phyloP scores from a whole-genome alignment of 2,797 vertebrate genomes.

The Odontamblyopus lacepedii region DNA sequence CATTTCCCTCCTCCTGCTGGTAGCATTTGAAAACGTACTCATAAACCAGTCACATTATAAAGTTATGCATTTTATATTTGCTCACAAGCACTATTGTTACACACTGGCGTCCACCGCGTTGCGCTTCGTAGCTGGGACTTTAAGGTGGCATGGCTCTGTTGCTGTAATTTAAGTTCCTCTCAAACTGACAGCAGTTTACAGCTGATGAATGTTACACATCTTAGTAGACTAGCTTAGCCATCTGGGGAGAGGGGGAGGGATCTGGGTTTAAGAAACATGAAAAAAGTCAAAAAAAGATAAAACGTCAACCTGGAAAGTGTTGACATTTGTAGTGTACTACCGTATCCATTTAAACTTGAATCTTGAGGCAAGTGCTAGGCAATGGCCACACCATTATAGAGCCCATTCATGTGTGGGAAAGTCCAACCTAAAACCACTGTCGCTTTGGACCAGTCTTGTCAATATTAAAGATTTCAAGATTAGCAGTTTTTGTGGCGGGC shows the following conservation, averaged over 20 bases:
- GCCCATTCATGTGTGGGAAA: slow-evolving; percentile 40
- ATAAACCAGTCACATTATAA: slow-evolving; percentile 10
- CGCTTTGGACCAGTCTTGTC: slow-evolving; percentile 35
- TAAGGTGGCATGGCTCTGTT: slow-evolving; percentile 98
- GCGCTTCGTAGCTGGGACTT: slow-evolving; percentile 93
- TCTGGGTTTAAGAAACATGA: slow-evolving; percentile 77
- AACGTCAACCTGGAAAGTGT: slow-evolving; percentile 91
- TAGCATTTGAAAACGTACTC: slow-evolving; percentile 26
- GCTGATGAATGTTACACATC: slow-evolving; percentile 94
- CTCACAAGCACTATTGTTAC: slow-evolving; percentile 50
- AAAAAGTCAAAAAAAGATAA: slow-evolving; percentile 64
- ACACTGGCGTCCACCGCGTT: slow-evolving; percentile 66
- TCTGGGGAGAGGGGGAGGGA: slow-evolving; percentile 72
- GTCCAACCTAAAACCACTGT: slow-evolving; percentile 50
- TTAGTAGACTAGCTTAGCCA: slow-evolving; percentile 89
- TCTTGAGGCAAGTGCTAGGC: slow-evolving; percentile 80
- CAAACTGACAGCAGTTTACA: slow-evolving; percentile 86
- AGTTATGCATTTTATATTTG: slow-evolving; percentile 24
- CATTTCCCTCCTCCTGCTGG: neutral
- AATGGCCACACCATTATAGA: slow-evolving; percentile 68
- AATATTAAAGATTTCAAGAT: slow-evolving; percentile 19
- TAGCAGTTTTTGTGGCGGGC: slow-evolving; percentile 46
- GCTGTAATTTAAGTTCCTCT: slow-evolving; percentile 83
- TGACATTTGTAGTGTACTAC: slow-evolving; percentile 80
- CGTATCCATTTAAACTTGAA: slow-evolving; percentile 83